A percentile compares a stretch with the other conserved stretches of the same genome.
Conservation (phyloP, 2,888 invertebrate species). For the Agelastica alni region DNA sequence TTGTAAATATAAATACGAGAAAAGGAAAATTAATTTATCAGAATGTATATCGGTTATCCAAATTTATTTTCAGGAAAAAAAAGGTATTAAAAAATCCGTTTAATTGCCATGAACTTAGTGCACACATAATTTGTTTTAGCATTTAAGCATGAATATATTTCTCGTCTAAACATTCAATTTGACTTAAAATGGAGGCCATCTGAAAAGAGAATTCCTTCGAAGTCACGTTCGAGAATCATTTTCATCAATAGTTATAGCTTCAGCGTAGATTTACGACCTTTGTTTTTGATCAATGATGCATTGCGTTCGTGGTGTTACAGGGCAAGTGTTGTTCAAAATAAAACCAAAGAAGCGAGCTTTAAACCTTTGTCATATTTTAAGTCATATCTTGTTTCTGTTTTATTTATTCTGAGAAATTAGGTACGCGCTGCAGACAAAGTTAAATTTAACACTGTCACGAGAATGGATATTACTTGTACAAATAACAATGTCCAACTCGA, state of each 20-base stretch:
- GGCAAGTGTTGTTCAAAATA: conserved; percentile 24
- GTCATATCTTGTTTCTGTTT: conserved; percentile 23
- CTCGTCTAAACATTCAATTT: conserved; percentile 32
- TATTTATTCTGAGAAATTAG: conserved; percentile 20
- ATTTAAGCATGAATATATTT: conserved; percentile 36
- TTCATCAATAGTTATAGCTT: conserved; percentile 44
- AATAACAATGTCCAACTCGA: too few relatives aligned
- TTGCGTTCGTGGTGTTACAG: conserved; percentile 33
- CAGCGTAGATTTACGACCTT: conserved; percentile 40
- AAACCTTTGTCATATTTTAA: conserved; percentile 23
- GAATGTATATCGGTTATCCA: too few relatives aligned
- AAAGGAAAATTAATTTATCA: too few relatives aligned
- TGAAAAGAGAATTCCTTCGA: conserved; percentile 39
- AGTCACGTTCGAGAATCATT: conserved; percentile 45
- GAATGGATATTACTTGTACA: too few relatives aligned
- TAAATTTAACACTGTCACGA: conserved; percentile 13
- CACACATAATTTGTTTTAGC: conserved; percentile 33
- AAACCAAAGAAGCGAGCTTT: conserved; percentile 23
- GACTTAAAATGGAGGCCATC: conserved; percentile 41
- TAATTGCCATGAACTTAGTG: conserved; percentile 7
- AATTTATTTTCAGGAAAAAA: too few relatives aligned
- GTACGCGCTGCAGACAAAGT: conserved; percentile 12
- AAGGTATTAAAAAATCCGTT: background rate
- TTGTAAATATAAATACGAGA: too few relatives aligned
- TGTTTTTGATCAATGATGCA: conserved; percentile 34